Conservation (phyloP, 2,797 vertebrate species). For the Diplodus sargus region DNA sequence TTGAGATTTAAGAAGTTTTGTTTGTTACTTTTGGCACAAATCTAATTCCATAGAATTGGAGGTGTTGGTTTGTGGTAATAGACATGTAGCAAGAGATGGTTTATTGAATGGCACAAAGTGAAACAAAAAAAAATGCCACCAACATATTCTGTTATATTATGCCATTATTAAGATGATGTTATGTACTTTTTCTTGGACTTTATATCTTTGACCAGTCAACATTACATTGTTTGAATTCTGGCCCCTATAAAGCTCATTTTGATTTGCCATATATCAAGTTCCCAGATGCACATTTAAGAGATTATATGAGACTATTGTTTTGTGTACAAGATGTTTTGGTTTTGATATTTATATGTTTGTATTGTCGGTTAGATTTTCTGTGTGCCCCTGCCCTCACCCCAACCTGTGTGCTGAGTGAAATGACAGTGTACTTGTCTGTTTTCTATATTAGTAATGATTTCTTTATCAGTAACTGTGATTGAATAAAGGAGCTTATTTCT, state of each 20-base stretch:
- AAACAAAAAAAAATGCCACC: slow-evolving; percentile 50
- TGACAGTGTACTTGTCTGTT: slow-evolving; percentile 46
- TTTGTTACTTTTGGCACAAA: too few relatives aligned
- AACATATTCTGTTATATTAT: slow-evolving; percentile 38
- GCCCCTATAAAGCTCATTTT: neutral
- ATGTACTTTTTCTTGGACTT: slow-evolving; percentile 4
- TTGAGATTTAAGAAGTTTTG: too few relatives aligned
- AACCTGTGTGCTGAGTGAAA: slow-evolving; percentile 51
- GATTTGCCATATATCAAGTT: slow-evolving; percentile 21
- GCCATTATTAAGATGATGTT: slow-evolving; percentile 32
- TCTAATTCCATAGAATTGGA: too few relatives aligned
- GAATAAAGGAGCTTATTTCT: slow-evolving; percentile 72
- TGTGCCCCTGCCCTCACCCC: slow-evolving; percentile 12
- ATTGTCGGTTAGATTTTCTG: slow-evolving; percentile 52
- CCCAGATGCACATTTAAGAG: slow-evolving; percentile 51
- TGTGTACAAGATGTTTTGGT: slow-evolving; percentile 51
- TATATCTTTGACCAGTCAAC: neutral
- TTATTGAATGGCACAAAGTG: slow-evolving; percentile 22
- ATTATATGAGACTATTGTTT: slow-evolving; percentile 58
- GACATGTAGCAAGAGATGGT: slow-evolving; percentile 24
- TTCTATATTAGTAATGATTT: slow-evolving; percentile 58
- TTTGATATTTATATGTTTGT: slow-evolving; percentile 59
- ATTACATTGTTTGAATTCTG: slow-evolving; percentile 3
- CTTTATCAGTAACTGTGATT: slow-evolving; percentile 68
- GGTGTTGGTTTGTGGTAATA: slow-evolving; percentile 12